A percentile compares a stretch with the other conserved stretches of the same genome.
These are phyloP conservation scores for Urocolius indicus DNA, from an alignment of 2,113 vertebrate species.

Conservation along the genomic window DNA sequence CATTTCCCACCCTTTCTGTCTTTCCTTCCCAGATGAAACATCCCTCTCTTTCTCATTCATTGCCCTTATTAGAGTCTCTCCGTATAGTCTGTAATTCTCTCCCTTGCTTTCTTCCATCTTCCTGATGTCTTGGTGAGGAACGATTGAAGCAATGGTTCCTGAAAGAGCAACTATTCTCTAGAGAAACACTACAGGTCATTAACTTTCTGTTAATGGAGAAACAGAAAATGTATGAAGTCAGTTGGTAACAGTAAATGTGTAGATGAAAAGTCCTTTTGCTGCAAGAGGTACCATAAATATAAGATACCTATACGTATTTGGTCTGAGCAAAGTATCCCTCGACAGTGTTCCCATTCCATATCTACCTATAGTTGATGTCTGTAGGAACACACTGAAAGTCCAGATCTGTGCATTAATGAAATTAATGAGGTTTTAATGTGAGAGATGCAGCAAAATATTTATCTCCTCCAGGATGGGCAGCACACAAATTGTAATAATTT, in stretches of 20 bases:
- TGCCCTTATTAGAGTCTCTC: not conserved
- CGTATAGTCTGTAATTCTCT: not conserved
- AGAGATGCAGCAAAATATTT: not conserved
- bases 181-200: not conserved
- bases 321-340: not conserved
- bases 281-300: not conserved
- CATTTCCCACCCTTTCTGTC: not conserved
- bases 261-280: conserved; percentile 14
- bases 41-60: conserved; percentile 1
- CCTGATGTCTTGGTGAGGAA: not conserved
- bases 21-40: conserved; percentile 28
- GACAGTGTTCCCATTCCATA: not conserved
- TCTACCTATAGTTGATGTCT: not conserved
- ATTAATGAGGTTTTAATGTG: not conserved
- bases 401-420: not conserved
- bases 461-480: not conserved
- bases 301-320: not conserved
- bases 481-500: not conserved
- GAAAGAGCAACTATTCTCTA: conserved; percentile 27
- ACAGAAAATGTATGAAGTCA: not conserved
- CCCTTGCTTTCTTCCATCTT: not conserved
- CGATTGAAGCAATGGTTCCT: not conserved
- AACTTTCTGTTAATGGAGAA: conserved; percentile 23
- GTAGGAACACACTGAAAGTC: not conserved
- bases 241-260: not conserved